These are phyloP conservation scores for Entomyzon cyanotis DNA, from an alignment of 2,113 vertebrate genomes.

Conservation along the genomic window DNA sequence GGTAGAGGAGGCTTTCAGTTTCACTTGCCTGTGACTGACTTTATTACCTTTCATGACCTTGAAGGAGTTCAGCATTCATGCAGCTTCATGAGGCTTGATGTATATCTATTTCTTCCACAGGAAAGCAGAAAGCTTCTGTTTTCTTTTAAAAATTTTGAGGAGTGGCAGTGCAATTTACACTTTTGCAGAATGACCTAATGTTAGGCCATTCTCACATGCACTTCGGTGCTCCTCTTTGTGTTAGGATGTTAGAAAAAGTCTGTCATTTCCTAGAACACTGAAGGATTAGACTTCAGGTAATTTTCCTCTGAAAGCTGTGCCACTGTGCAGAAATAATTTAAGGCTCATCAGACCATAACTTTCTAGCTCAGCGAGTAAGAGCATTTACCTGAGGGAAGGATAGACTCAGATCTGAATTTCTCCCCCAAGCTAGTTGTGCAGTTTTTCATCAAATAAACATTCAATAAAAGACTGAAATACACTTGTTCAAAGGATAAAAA, in stretches of 20 bases:
- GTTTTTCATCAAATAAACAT: neutral
- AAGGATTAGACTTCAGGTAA: neutral
- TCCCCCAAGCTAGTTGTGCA: neutral
- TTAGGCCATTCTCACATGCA: neutral
- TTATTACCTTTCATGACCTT: neutral
- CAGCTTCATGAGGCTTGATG: neutral
- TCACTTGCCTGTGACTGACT: neutral
- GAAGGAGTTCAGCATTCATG: neutral
- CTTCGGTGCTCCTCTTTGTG: neutral
- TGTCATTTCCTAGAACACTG: neutral
- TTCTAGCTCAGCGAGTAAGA: neutral
- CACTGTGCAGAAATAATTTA: constrained; percentile 14
- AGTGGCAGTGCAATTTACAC: neutral
- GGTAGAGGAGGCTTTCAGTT: neutral
- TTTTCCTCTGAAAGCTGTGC: constrained; percentile 8
- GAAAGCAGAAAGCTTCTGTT: neutral
- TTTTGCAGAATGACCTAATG: neutral
- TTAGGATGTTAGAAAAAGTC: neutral
- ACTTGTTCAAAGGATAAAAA: neutral
- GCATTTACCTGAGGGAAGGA: neutral
- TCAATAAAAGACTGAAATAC: neutral
- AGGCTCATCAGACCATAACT: neutral
- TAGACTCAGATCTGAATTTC: neutral
- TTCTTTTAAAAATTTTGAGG: neutral
- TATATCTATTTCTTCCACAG: neutral